Evolutionary conservation across 1,140 invertebrate species (phyloP), one percentile per base, ranked within the genome.

Genomic region (Panagrolaimus sp.): DNA sequence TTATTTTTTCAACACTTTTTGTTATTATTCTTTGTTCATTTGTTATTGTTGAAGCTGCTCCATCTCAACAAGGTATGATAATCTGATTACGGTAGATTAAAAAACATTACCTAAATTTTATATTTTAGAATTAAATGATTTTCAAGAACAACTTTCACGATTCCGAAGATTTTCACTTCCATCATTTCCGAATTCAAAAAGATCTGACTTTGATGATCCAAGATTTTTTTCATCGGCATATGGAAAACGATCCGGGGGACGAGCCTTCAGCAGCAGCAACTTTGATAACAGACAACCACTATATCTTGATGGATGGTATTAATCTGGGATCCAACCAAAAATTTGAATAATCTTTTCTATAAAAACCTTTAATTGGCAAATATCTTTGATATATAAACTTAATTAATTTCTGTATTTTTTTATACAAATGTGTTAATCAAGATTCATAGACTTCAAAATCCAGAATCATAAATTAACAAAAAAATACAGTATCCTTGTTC

Each of bases 131-230:
- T 38, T 38, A 38, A 38, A 38, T 38, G 32, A 38, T 38, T 38
- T 38, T 7, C 32, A 38, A 58, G 52, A 21, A 58, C n/a, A 58
- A 6, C 28, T 58, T 2, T 21, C 14, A 21, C 52, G 52, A 2
- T 58, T 58, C 52, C 52, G 52, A 10, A 21, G 52, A 17, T 58
- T 58, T 28, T 58, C 52, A 14, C 52, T 58, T 14, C 21, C 21
- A 21, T 12, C n/a, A 21, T 28, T 58, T 21, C 52, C 52, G 10
- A 12, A 58, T 58, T 58, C 52, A 21, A 58, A 58, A 28, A 21
- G 52, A 12, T 21, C 15, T 24, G 52, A 58, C 12, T 28, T 58
- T 28, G n/a, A n/a, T 14, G 52, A 58, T 24, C 52, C 52, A 14
- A 21, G 52, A 21, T 58, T 58, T 28, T 58, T 58, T 8, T 58